phyloP scores from a whole-genome alignment of 2,888 invertebrate genomes.

The Cheilosia vulpina region DNA sequence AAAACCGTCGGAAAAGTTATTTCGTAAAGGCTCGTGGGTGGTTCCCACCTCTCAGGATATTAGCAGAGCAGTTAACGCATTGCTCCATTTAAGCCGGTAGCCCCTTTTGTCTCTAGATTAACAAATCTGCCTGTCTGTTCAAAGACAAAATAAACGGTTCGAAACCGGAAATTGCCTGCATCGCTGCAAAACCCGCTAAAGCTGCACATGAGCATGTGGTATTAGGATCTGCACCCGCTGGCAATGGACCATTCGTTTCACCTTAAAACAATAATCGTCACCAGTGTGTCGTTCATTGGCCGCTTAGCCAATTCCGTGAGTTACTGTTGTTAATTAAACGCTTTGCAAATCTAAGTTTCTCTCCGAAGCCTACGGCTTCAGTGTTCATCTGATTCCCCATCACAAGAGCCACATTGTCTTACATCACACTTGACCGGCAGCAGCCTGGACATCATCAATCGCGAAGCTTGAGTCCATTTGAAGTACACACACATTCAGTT shows the following conservation, averaged over 20 bases:
- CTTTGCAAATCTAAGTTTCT: constrained; percentile 22
- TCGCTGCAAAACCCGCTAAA: no score
- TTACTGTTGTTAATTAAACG: constrained; percentile 12
- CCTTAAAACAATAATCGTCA: constrained; percentile 22
- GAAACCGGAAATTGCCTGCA: no score
- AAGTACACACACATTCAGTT: constrained; percentile 4
- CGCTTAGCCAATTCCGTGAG: not conserved
- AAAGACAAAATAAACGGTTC: no score
- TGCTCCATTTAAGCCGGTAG: no score
- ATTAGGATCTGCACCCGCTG: not conserved
- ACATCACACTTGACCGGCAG: constrained; percentile 27
- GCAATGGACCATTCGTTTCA: constrained; percentile 28
- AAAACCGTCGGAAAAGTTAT: no score
- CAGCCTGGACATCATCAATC: not conserved
- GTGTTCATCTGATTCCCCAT: not conserved
- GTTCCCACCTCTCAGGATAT: no score
- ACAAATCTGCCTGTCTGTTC: no score
- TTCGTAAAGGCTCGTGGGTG: no score
- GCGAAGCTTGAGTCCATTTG: constrained; percentile 1
- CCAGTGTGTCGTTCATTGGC: not conserved
- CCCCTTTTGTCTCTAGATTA: no score
- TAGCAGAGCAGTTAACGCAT: no score
- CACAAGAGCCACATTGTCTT: constrained; percentile 40
- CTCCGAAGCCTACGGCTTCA: constrained; percentile 6
- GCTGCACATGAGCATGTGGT: not conserved